Base-by-base conservation (phyloP, 2,113 vertebrate species). In the Peromyscus polionotus region DNA sequence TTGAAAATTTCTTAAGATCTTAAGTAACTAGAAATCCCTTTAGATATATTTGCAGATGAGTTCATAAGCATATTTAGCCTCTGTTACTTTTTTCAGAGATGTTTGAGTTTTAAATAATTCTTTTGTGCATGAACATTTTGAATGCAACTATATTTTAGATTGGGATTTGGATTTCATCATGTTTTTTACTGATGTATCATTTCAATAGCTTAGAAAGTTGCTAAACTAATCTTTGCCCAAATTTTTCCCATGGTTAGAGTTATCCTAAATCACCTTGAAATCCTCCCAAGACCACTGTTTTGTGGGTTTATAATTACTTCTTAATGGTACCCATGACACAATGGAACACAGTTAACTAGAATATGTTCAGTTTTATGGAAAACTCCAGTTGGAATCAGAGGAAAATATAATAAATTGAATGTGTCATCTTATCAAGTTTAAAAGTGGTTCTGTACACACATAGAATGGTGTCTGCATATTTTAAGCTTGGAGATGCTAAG, bases 211-310 rank as follows among this genome's bases (percentile, higher is more conserved):
- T 77, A 93, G 51, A 83, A 92, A 70, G 13, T 91, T 91, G 20
- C 67, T 63, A 76, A 75, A 97, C 36, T 93, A 93, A 33, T 72
- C 67, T 80, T 5, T 86, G 33, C 8, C 73, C 67, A 17, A 48
- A 12, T 97, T 91, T 95, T 31, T 91, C 59, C 72, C 39, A 89
- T 36, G 94, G 72, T 86, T 88, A 94, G 42, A 95, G 63, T 90
- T 96, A 93, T 13, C 24, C 12, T 79, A 70, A 65, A 48, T 88
- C 14, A 45, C 88, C 61, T 96, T 88, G 48, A 97, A 97, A 90
- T 67, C 33, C 39, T 92, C 77, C 31, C 24, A 89, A 59, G 28
- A 77, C 10, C 54, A 79, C 4, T 90, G 5, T 94, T 97, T 76
- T 88, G 14, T 20, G 8, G 75, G 22, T 76, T 90, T 90, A 51